These are phyloP conservation scores for Zoanthus sociatus DNA, from an alignment of 92 coral and sea anemone species.

Conservation along the genomic window DNA sequence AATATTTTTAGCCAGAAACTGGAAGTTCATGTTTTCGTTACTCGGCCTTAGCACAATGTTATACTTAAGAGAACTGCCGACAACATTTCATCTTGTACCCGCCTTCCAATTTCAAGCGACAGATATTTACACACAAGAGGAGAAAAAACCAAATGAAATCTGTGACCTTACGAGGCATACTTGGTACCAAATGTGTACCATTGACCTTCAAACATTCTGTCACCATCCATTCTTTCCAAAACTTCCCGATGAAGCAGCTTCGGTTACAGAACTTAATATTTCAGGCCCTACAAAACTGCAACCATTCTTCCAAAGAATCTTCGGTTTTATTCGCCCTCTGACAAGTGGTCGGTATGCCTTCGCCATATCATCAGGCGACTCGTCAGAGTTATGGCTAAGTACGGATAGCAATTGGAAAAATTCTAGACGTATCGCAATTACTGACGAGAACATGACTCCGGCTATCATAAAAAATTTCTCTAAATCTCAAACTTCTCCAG, in stretches of 20 bases:
- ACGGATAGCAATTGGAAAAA: not conserved
- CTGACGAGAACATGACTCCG: not conserved
- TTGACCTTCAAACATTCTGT: slow-evolving; percentile 53
- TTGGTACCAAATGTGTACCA: slow-evolving; percentile 52
- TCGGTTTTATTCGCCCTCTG: slow-evolving; percentile 72
- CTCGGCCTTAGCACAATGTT: slow-evolving; percentile 15
- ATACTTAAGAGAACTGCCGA: not conserved
- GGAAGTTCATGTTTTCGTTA: slow-evolving; percentile 4
- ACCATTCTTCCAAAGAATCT: slow-evolving; percentile 63
- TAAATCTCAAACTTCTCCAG: not conserved
- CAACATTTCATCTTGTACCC: not conserved
- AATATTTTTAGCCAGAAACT: slow-evolving; percentile 11
- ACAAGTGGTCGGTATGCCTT: slow-evolving; percentile 65
- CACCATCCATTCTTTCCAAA: slow-evolving; percentile 75
- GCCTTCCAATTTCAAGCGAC: not conserved
- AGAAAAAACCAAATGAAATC: not conserved
- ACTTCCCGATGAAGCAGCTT: slow-evolving; percentile 55
- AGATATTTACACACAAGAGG: not conserved
- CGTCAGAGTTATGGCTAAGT: slow-evolving; percentile 77
- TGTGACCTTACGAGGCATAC: not conserved
- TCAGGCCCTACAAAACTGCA: slow-evolving; percentile 11
- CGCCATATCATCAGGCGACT: slow-evolving; percentile 72
- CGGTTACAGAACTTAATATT: slow-evolving; percentile 48
- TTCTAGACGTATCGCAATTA: slow-evolving; percentile 10
- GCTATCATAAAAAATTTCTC: not conserved